A percentile compares a stretch with the other conserved stretches of the same genome.
Conservation (phyloP, 2,797 vertebrate species). For the Psittacula echo region DNA sequence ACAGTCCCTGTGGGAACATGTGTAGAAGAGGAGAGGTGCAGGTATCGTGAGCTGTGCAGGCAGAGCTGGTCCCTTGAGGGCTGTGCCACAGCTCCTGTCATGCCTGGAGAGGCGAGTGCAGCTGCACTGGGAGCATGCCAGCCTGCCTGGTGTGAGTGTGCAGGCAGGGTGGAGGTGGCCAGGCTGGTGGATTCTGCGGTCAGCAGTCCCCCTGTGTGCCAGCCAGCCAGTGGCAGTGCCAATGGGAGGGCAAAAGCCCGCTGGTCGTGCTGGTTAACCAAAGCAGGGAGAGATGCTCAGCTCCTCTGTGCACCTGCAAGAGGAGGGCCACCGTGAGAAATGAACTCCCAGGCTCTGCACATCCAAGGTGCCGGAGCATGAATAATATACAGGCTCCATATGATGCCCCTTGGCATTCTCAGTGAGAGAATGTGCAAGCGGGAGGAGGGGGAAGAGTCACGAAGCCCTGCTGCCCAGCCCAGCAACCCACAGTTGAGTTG, state of each 20-base stretch:
- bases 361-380: neutral
- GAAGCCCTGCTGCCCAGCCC: neutral
- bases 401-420: neutral
- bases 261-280: fast-evolving
- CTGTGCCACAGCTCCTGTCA: fast-evolving
- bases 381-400: neutral
- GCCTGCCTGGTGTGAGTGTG: fast-evolving
- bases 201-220: fast-evolving
- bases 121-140: fast-evolving
- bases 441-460: neutral
- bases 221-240: neutral
- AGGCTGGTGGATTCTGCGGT: neutral
- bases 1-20: fast-evolving
- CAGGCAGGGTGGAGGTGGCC: neutral
- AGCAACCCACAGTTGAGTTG: neutral
- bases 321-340: neutral
- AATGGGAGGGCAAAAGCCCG: neutral
- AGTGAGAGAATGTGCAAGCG: neutral
- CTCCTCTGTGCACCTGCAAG: neutral
- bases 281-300: neutral
- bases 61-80: neutral
- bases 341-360: fast-evolving
- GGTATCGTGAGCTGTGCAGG: fast-evolving
- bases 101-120: neutral
- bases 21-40: neutral